These are phyloP conservation scores for Cervus canadensis DNA, from an alignment of 2,113 vertebrate species.

Conservation along the genomic window DNA sequence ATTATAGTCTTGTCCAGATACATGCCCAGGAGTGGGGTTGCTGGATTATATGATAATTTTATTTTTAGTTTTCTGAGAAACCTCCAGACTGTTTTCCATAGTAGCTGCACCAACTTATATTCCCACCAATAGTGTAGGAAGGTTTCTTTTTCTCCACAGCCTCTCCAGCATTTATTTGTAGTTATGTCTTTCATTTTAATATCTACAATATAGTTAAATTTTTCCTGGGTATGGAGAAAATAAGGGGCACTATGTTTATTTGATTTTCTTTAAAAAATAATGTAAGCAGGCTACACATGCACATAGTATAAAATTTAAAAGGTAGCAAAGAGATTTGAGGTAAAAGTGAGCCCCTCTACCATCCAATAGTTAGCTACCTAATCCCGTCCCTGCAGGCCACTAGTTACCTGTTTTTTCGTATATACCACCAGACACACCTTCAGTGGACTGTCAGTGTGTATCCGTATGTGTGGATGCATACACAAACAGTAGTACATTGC, in stretches of 20 bases:
- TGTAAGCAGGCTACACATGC: background rate
- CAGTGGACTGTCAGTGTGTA: background rate
- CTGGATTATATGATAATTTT: background rate
- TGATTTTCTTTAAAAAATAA: background rate
- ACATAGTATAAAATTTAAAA: conserved; percentile 2
- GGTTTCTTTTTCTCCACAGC: background rate
- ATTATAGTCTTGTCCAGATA: background rate
- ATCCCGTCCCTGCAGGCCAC: background rate
- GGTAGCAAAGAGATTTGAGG: background rate
- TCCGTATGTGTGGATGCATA: background rate
- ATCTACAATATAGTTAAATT: background rate
- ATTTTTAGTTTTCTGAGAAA: background rate
- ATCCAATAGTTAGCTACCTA: background rate
- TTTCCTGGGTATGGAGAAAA: background rate
- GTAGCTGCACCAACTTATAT: background rate
- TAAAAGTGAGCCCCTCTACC: background rate
- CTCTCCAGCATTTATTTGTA: background rate
- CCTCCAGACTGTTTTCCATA: background rate
- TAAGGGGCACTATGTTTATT: background rate
- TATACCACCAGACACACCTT: background rate
- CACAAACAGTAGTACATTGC: background rate
- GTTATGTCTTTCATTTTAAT: background rate
- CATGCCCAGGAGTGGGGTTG: background rate
- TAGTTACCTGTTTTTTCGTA: background rate
- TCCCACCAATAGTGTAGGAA: background rate